Base-by-base conservation (phyloP, 2,888 invertebrate species). In the Scrobipalpa costella region DNA sequence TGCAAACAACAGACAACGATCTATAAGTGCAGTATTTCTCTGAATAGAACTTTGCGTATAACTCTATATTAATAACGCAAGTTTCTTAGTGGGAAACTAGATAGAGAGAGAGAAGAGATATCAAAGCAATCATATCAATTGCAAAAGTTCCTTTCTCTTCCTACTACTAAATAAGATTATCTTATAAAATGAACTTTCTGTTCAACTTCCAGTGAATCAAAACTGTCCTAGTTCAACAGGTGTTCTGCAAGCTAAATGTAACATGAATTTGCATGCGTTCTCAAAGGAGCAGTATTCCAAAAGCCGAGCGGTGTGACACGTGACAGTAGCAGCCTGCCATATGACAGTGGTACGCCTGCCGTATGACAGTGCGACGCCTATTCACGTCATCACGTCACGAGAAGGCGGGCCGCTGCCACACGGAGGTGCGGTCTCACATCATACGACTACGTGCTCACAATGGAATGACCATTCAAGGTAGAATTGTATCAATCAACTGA, bases 401-500 rank as follows among this genome's bases (percentile, higher is more conserved):
- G 49, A 33, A 15, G 27, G 55, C 33, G 5, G n/a, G 7, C 7
- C 55, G 11, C 50, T 1, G 21, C 50, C 6, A 8, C 17, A 17
- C 19, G 49, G n/a, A 49, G 27, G 33, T 33, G 9, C 55, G 13
- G 17, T 52, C 52, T 27, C 5, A 15, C 33, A 50, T 21, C 50
- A 21, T 50, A 50, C 17, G 72, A 27, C 27, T 82, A 85, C 87
- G 85, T 84, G 84, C 73, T 71, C 80, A 83, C 85, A 86, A 88
- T 87, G 76, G 76, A n/a, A 71, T 75, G 73, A 75, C 78, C 76
- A 76, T 78, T 77, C 17, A 73, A 74, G 69, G 71, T 71, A 69
- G 73, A 81, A 85, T 85, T 82, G 81, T 79, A 83, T 85, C 84
- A 85, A 83, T 86, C 85, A 81, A 75, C 71, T 71, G 68, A 27